Percentiles rank a stretch among this genome's conserved stretches.
Conservation (phyloP, 2,888 invertebrate genomes). For the Boloria euphrosyne region DNA sequence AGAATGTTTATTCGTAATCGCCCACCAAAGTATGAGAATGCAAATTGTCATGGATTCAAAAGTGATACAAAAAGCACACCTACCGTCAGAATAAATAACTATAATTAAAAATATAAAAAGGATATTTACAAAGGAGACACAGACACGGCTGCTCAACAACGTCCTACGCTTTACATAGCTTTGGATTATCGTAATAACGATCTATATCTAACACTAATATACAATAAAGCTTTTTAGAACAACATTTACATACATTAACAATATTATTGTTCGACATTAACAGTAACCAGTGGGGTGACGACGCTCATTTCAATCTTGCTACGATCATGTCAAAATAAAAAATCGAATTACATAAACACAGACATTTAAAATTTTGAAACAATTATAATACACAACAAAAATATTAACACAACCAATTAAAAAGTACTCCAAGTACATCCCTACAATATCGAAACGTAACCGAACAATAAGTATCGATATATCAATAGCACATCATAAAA, state of each 20-base stretch:
- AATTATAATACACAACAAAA: conserved; percentile 12
- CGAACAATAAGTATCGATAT: conserved; percentile 15
- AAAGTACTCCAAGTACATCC: not conserved
- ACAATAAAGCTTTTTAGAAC: conserved; percentile 81
- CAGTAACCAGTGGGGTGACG: conserved; percentile 57
- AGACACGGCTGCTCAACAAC: conserved; percentile 62
- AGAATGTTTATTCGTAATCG: not conserved
- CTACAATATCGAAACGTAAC: not conserved
- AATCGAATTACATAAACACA: conserved; percentile 2
- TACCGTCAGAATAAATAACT: conserved; percentile 75
- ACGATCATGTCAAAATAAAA: conserved; percentile 1
- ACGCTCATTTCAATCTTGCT: conserved; percentile 31
- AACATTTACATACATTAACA: conserved; percentile 76
- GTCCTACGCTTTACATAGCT: conserved; percentile 68
- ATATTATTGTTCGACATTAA: conserved; percentile 59
- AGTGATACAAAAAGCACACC: conserved; percentile 64
- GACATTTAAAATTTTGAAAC: conserved; percentile 12
- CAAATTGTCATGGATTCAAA: conserved; percentile 61
- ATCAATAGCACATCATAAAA: conserved; percentile 17
- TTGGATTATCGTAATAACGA: conserved; percentile 74
- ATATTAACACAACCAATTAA: conserved; percentile 22
- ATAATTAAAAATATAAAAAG: conserved; percentile 58
- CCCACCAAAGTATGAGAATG: conserved; percentile 9
- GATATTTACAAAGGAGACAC: conserved; percentile 67
- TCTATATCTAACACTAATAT: conserved; percentile 75